Evolutionary conservation across 1,140 invertebrate species (phyloP).

Genomic region (Brachionus rotundiformis): DNA sequence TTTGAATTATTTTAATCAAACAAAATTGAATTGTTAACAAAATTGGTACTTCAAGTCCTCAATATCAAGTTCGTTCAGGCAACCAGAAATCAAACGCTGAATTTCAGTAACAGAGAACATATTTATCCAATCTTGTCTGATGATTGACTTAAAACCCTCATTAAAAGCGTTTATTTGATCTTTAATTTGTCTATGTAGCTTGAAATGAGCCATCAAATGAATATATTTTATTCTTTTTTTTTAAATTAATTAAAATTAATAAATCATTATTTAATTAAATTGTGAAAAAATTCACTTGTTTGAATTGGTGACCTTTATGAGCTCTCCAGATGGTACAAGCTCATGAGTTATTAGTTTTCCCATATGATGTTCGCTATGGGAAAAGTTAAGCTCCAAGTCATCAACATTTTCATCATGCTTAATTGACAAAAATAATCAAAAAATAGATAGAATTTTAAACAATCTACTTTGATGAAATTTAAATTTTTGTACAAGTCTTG

Average conservation of each 20-base stretch:
- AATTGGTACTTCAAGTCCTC: slow-evolving; percentile 73
- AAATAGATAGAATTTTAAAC: not conserved
- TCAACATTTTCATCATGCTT: slow-evolving; percentile 85
- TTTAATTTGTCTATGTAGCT: slow-evolving; percentile 84
- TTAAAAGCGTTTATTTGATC: slow-evolving; percentile 95
- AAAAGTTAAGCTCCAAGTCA: slow-evolving; percentile 92
- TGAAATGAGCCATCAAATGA: slow-evolving; percentile 95
- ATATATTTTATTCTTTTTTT: slow-evolving; percentile 85
- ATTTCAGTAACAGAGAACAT: slow-evolving; percentile 95
- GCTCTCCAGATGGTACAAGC: slow-evolving; percentile 86
- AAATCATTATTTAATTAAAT: not conserved
- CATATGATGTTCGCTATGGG: slow-evolving; percentile 90
- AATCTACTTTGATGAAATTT: slow-evolving; percentile 79
- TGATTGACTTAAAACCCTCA: slow-evolving; percentile 88
- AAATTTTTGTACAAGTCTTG: slow-evolving; percentile 91
- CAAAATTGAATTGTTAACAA: not conserved
- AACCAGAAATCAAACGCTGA: slow-evolving; percentile 66
- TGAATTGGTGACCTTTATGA: slow-evolving; percentile 88
- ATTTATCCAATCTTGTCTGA: slow-evolving; percentile 89
- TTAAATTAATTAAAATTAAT: slow-evolving; percentile 56
- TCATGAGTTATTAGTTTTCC: slow-evolving; percentile 69
- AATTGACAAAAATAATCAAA: not conserved
- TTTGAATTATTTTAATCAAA: slow-evolving; percentile 43
- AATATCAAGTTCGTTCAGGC: slow-evolving; percentile 73
- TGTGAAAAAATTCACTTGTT: slow-evolving; percentile 72